These are phyloP conservation scores for Phrixothrix hirtus DNA, from an alignment of 2,888 invertebrate species.

Conservation along the genomic window DNA sequence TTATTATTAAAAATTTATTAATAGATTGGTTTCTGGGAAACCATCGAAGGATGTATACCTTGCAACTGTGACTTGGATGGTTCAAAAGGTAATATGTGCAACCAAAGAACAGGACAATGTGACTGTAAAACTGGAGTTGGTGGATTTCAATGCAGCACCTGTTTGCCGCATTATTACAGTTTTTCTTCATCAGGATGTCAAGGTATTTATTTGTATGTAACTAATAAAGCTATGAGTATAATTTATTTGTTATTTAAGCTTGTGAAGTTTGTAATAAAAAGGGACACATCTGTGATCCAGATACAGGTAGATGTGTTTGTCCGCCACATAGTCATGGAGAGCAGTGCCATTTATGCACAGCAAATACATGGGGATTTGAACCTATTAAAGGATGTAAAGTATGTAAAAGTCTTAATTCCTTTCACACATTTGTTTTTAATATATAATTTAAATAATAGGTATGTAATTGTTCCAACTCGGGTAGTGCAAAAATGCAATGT, in stretches of 20 bases:
- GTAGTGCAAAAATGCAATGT: constrained; percentile 71
- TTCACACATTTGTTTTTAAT: no score
- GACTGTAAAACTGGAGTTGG: constrained; percentile 76
- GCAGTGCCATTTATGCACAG: constrained; percentile 77
- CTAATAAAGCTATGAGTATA: not conserved
- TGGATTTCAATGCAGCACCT: constrained; percentile 72
- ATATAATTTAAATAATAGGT: constrained; percentile 53
- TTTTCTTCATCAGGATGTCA: constrained; percentile 77
- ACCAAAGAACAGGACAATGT: constrained; percentile 77
- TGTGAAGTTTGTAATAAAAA: constrained; percentile 78
- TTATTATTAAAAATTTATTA: not conserved
- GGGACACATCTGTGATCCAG: constrained; percentile 88
- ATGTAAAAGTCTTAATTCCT: constrained; percentile 33
- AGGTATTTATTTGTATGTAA: constrained; percentile 57
- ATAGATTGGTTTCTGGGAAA: constrained; percentile 77
- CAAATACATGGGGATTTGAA: constrained; percentile 80
- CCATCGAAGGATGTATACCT: constrained; percentile 75
- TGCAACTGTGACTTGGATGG: constrained; percentile 81
- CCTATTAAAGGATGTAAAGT: constrained; percentile 79
- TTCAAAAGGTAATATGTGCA: constrained; percentile 68
- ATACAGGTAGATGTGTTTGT: constrained; percentile 90
- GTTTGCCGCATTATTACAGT: constrained; percentile 77
- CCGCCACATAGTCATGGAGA: constrained; percentile 84
- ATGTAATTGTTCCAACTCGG: constrained; percentile 74
- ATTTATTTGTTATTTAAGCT: constrained; percentile 56